Conservation (phyloP, 2,113 vertebrate genomes). For the Ivindomyrus marchei region DNA sequence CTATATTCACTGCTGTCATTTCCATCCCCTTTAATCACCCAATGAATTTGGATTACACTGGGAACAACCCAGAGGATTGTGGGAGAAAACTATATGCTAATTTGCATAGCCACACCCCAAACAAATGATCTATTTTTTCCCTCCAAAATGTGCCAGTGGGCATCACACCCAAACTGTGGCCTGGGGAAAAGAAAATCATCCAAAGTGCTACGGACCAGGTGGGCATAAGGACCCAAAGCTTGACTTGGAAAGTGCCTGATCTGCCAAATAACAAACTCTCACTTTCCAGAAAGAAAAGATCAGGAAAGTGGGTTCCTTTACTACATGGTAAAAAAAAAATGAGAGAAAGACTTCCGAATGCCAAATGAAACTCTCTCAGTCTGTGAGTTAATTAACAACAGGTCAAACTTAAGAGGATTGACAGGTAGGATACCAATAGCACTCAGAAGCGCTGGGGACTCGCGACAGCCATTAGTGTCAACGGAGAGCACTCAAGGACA, state of each 20-base stretch:
- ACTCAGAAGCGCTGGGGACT: not conserved
- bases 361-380: not conserved
- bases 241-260: not conserved
- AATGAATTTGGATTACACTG: not conserved
- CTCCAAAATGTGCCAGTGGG: not conserved
- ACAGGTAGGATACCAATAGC: not conserved
- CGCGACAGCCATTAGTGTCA: not conserved
- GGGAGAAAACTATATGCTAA: not conserved
- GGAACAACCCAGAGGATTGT: not conserved
- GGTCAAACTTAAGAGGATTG: slow-evolving; percentile 1
- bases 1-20: not conserved
- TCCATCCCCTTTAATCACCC: not conserved
- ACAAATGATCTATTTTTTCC: not conserved
- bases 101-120: not conserved
- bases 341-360: not conserved
- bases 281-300: not conserved
- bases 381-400: slow-evolving; percentile 12
- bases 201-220: not conserved
- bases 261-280: not conserved
- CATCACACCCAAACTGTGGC: not conserved
- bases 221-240: not conserved
- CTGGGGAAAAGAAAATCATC: not conserved
- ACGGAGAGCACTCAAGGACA: not conserved
- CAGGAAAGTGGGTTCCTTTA: not conserved
- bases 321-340: not conserved